Percentiles rank a stretch among this genome's conserved stretches.
Evolutionary conservation across 2,888 invertebrate species (phyloP).

Genomic region (Pristionchus arcanus): DNA sequence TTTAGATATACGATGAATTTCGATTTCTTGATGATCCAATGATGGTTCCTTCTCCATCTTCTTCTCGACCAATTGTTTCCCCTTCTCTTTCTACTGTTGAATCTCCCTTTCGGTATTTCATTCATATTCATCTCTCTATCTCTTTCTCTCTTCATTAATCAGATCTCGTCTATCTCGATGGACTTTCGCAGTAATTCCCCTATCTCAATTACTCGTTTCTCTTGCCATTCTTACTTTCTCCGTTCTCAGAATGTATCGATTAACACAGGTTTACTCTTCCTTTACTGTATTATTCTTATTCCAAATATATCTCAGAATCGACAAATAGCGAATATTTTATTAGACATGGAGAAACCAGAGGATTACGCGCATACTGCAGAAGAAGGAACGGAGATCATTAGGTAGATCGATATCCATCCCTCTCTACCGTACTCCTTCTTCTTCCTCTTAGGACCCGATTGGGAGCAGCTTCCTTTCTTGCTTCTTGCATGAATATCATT

Average conservation of each 20-base stretch:
- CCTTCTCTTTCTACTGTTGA: not conserved
- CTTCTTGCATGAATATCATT: slow-evolving; percentile 27
- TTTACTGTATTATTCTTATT: not conserved
- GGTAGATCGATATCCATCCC: not conserved
- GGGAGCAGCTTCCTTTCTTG: slow-evolving; percentile 38
- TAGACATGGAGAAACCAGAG: slow-evolving; percentile 42
- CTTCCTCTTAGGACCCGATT: slow-evolving; percentile 21
- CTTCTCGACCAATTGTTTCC: slow-evolving; percentile 24
- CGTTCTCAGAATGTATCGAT: slow-evolving; percentile 38
- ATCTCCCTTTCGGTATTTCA: slow-evolving; percentile 36
- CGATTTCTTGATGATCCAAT: slow-evolving; percentile 37
- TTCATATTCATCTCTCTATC: not conserved
- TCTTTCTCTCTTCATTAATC: not conserved
- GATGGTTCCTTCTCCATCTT: slow-evolving; percentile 29
- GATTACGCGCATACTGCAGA: slow-evolving; percentile 45
- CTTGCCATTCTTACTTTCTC: slow-evolving; percentile 42
- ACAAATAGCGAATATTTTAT: slow-evolving; percentile 30
- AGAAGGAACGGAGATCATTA: slow-evolving; percentile 52
- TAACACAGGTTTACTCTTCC: not conserved
- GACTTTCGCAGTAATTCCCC: slow-evolving; percentile 7
- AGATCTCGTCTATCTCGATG: slow-evolving; percentile 25
- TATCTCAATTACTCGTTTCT: slow-evolving; percentile 41
- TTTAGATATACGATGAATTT: slow-evolving; percentile 49
- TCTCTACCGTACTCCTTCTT: not conserved
- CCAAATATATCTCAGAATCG: slow-evolving; percentile 9